phyloP scores from a whole-genome alignment of 2,797 vertebrate species.

The Sebastes melanostomus region DNA sequence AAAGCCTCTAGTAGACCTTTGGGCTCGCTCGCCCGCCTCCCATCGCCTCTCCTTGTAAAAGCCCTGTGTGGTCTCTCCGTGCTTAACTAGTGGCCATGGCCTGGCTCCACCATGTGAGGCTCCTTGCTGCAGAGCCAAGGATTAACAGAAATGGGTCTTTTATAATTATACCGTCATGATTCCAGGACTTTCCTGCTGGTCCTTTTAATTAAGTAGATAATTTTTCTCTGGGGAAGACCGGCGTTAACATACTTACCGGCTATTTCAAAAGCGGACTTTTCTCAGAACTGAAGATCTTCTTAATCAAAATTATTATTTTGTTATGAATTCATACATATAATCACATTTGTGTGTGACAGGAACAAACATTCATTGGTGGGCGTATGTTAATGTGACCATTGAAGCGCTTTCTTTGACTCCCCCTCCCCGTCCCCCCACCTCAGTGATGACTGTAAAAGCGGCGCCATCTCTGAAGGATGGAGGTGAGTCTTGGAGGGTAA shows the following conservation, averaged over 20 bases:
- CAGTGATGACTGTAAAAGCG: slow-evolving; percentile 45
- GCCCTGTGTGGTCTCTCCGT: slow-evolving; percentile 71
- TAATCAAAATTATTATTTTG: slow-evolving; percentile 41
- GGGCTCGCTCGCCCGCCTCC: slow-evolving; percentile 29
- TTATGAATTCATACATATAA: slow-evolving; percentile 7
- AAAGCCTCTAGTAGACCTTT: slow-evolving; percentile 41
- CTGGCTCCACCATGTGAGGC: slow-evolving; percentile 61
- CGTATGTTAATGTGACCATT: slow-evolving; percentile 42
- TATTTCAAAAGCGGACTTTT: slow-evolving; percentile 72
- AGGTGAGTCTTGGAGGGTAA: slow-evolving; percentile 70
- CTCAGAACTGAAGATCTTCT: slow-evolving; percentile 30
- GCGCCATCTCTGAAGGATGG: slow-evolving; percentile 37
- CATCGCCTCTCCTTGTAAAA: slow-evolving; percentile 56
- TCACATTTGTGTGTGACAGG: background rate
- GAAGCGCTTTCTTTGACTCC: slow-evolving; percentile 15
- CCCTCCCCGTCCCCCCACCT: background rate
- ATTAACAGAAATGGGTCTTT: slow-evolving; percentile 82
- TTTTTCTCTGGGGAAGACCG: slow-evolving; percentile 76
- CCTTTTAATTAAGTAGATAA: slow-evolving; percentile 86
- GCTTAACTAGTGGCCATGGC: slow-evolving; percentile 55
- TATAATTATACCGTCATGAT: slow-evolving; percentile 86
- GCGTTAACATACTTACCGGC: slow-evolving; percentile 81
- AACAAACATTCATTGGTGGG: slow-evolving; percentile 5
- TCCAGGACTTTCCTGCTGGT: slow-evolving; percentile 84
- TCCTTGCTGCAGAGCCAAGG: slow-evolving; percentile 70